Evolutionary conservation across 2,888 invertebrate genomes (phyloP).

Genomic region (Camponotus fellah): DNA sequence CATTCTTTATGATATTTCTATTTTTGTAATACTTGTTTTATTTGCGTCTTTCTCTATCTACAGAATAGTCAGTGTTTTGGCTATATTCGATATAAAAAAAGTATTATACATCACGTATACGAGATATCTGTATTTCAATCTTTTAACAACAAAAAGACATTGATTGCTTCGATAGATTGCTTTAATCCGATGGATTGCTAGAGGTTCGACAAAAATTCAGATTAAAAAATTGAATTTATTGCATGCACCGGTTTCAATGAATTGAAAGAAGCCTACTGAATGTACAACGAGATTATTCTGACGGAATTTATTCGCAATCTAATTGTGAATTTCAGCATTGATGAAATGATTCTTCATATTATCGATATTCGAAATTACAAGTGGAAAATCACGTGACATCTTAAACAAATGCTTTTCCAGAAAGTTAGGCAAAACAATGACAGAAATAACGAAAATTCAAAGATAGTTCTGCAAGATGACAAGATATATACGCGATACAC

Average conservation of each 20-base stretch:
- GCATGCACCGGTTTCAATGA: neutral
- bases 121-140: neutral
- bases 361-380: constrained; percentile 17
- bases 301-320: neutral
- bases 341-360: neutral
- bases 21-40: neutral
- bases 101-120: neutral
- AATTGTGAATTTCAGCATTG: neutral
- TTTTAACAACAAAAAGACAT: neutral
- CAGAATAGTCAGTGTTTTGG: neutral
- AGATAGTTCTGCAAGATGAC: constrained; percentile 12
- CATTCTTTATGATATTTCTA: neutral
- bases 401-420: constrained; percentile 10
- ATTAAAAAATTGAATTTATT: constrained; percentile 18
- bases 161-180: neutral
- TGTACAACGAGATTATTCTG: neutral
- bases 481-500: neutral
- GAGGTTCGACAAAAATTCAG: neutral
- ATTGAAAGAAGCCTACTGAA: neutral
- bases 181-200: neutral
- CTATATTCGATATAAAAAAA: neutral
- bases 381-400: neutral
- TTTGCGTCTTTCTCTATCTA: neutral
- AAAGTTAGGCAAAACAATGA: constrained; percentile 24
- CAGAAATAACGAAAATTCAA: constrained; percentile 19